These are phyloP conservation scores for Heliconius hewitsoni DNA, from an alignment of 1,140 invertebrate species.

Conservation along the genomic window DNA sequence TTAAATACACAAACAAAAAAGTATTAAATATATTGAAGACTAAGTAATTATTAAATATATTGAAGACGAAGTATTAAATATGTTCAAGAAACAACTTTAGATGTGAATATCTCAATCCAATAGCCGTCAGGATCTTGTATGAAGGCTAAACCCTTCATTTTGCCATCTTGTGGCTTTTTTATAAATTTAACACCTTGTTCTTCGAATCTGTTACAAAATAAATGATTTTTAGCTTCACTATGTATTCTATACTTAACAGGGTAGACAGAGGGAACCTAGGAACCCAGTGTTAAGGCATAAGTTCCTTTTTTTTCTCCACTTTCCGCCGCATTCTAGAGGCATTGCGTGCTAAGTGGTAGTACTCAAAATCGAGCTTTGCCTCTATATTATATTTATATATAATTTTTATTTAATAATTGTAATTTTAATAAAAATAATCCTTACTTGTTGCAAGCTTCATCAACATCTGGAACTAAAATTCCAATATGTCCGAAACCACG, in stretches of 20 bases:
- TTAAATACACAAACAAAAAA: neutral
- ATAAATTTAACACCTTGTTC: conserved; percentile 92
- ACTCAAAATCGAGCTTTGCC: too few relatives aligned
- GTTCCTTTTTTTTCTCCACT: too few relatives aligned
- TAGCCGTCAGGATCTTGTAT: conserved; percentile 98
- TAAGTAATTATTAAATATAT: neutral
- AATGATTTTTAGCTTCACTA: neutral
- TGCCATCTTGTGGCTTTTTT: conserved; percentile 94
- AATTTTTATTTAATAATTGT: too few relatives aligned
- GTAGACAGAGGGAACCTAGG: too few relatives aligned
- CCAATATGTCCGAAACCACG: conserved; percentile 96
- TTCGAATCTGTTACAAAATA: conserved; percentile 86
- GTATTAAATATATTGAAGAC: neutral
- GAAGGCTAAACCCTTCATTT: conserved; percentile 96
- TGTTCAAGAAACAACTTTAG: conserved; percentile 68
- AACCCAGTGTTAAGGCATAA: too few relatives aligned
- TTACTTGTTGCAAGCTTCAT: conserved; percentile 88
- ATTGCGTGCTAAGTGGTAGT: too few relatives aligned
- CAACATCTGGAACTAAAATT: conserved; percentile 93
- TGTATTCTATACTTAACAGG: too few relatives aligned
- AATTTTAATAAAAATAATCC: too few relatives aligned
- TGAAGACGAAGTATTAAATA: neutral
- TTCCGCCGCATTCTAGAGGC: too few relatives aligned
- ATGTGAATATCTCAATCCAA: conserved; percentile 96
- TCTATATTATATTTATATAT: too few relatives aligned